Conservation (phyloP, 2,797 vertebrate species). For the Tiaroga cobitis region DNA sequence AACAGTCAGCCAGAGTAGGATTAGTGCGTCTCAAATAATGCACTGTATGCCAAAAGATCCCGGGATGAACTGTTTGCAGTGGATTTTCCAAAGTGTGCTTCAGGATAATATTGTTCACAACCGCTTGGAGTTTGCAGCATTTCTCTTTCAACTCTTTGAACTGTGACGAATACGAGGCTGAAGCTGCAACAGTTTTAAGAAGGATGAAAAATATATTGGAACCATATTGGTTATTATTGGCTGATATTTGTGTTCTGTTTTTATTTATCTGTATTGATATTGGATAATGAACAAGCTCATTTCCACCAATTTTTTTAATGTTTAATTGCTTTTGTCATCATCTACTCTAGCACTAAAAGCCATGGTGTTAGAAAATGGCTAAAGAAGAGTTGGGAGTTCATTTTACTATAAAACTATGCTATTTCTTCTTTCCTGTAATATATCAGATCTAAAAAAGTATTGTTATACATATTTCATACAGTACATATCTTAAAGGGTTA, state of each 20-base stretch:
- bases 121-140: background rate
- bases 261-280: background rate
- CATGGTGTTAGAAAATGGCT: background rate
- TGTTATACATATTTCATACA: too few relatives aligned
- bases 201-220: background rate
- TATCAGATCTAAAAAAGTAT: background rate
- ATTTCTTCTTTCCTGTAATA: background rate
- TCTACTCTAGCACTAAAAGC: background rate
- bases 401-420: background rate
- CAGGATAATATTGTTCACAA: background rate
- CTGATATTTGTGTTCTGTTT: background rate
- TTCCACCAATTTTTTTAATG: background rate
- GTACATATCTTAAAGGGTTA: too few relatives aligned
- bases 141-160: background rate
- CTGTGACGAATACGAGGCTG: background rate
- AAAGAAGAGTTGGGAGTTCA: background rate
- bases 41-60: background rate
- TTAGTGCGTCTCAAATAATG: background rate
- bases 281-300: background rate
- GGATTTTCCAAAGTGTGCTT: constrained; percentile 8
- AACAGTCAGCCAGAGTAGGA: background rate
- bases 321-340: background rate
- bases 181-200: background rate
- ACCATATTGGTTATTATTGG: background rate
- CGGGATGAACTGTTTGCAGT: background rate